Evolutionary conservation across 2,888 invertebrate genomes (phyloP), one percentile per base, ranked within the genome.

Genomic region (Hirtodrosophila alboralis): DNA sequence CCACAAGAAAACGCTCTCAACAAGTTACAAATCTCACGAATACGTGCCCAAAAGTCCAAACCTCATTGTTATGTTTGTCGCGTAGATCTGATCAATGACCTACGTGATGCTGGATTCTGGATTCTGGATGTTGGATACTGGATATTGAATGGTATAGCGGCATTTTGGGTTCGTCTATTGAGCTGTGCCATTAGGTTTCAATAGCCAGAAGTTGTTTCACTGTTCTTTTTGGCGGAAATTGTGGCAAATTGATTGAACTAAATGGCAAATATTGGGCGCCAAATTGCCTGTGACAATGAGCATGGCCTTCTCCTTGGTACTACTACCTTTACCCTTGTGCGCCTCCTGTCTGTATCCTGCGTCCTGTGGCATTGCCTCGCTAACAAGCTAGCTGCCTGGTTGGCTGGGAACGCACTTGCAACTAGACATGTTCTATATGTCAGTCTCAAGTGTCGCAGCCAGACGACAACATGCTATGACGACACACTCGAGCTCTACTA

Each of bases 1-100:
- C 48, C 60, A 43, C 23, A 23, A 49, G 16, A 58, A 52, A 33
- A 27, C 34, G 63, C 68, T 74, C 78, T 74, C 81, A 79, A 79
- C 79, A 71, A 71, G 71, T 73, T 73, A 71, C 73, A 71, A 71
- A 71, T 71, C 69, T 71, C 31, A 56, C 52, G 63, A 28, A 44
- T 73, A 71, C 71, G 71, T 71, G 71, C 56, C 68, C 54, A 58
- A 60, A 63, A 63, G 34, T 61, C 52, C 37, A 41, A 27, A 18
- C 37, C 66, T 57, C 74, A 87, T 88, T 88, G 80, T 75, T 77
- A 87, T 83, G 77, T 86, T 67, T 80, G 87, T 87, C 87, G 86
- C 87, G 87, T 88, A 87, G 75, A 83, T 85, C 86, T 85, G 87
- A 87, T 88, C 88, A 87, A 86, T 88, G 84, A 78, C 84, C 86